Percentiles rank a stretch among this genome's conserved stretches.
These are phyloP conservation scores for Archaeoteleia sp. DNA, from an alignment of 2,888 invertebrate genomes.

Conservation along the genomic window DNA sequence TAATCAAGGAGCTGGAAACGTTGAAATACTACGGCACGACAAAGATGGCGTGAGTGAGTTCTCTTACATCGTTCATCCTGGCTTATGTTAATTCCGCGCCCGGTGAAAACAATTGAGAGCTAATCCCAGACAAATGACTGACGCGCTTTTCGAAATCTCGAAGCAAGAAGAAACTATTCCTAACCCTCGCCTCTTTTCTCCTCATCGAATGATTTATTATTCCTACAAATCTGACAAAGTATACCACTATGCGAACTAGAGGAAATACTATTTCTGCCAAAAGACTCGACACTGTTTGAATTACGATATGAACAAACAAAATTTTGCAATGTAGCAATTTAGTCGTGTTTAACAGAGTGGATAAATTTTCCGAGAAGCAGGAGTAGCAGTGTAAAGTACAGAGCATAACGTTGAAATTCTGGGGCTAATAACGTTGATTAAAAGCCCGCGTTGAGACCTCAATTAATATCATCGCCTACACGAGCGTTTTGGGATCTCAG, in stretches of 20 bases:
- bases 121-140: constrained; percentile 75
- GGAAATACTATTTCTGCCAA: no score
- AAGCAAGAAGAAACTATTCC: not conserved
- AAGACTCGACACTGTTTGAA: no score
- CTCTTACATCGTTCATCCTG: constrained; percentile 73
- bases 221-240: no score
- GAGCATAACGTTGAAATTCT: constrained; percentile 51
- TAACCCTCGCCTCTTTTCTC: no score
- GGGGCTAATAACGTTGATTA: constrained; percentile 72
- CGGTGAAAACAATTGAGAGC: constrained; percentile 72
- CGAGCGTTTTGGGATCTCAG: constrained; percentile 23
- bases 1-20: constrained; percentile 62
- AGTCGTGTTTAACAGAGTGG: not conserved
- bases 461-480: constrained; percentile 69
- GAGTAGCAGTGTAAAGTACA: constrained; percentile 28
- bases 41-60: constrained; percentile 42
- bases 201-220: no score
- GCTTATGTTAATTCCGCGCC: constrained; percentile 74
- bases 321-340: constrained; percentile 17
- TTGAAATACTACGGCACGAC: no score
- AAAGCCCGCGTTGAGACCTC: constrained; percentile 68
- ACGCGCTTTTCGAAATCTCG: constrained; percentile 54
- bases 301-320: no score
- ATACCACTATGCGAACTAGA: no score
- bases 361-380: constrained; percentile 19